Conservation (phyloP, 2,113 vertebrate genomes). For the Mus spicilegus region DNA sequence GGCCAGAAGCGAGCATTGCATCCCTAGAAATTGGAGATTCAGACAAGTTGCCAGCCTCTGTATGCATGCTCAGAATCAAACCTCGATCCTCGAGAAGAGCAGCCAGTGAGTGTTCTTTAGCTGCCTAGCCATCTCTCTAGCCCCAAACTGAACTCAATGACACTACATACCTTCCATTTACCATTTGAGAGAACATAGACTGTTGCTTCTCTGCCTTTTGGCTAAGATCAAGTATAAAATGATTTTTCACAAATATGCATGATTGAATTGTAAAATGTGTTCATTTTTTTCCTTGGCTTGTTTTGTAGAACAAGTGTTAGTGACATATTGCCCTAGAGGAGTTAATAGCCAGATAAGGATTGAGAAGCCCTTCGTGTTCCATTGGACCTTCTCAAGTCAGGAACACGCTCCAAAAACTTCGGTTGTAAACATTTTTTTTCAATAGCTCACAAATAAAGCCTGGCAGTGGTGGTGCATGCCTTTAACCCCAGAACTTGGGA, state of each 20-base stretch:
- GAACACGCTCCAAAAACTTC: background rate
- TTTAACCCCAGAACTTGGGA: background rate
- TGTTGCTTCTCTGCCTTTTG: background rate
- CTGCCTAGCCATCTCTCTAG: background rate
- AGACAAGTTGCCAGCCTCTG: background rate
- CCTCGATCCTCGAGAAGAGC: background rate
- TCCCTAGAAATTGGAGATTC: background rate
- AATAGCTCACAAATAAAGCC: background rate
- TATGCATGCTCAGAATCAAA: background rate
- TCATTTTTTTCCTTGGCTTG: background rate
- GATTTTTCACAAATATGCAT: background rate
- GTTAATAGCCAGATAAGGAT: background rate
- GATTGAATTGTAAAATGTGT: constrained; percentile 3
- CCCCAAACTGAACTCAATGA: background rate
- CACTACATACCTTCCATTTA: background rate
- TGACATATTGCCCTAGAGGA: background rate
- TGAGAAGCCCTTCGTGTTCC: background rate
- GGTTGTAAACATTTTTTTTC: background rate
- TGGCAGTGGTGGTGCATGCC: background rate
- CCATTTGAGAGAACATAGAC: background rate
- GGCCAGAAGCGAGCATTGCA: background rate
- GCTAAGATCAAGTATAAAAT: background rate
- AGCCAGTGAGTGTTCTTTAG: background rate
- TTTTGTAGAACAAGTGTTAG: background rate
- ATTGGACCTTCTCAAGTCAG: background rate